Percentiles rank a stretch among this genome's conserved stretches.
Evolutionary conservation across 2,113 vertebrate species (phyloP).

Genomic region (Chlorodrepanis virens): DNA sequence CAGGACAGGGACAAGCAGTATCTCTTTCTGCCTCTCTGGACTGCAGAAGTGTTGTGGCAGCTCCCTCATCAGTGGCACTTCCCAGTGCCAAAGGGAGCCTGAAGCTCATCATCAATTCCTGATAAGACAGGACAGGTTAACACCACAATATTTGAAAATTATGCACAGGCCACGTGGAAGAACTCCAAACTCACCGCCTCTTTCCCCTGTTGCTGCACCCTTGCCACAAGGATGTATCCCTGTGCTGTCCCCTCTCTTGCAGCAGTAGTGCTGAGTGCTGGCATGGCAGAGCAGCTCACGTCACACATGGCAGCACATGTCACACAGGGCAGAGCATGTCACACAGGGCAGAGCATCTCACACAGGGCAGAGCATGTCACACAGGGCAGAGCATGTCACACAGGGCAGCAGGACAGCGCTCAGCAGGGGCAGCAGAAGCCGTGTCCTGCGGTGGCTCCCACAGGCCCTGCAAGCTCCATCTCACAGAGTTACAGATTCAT

Average conservation of each 20-base stretch:
- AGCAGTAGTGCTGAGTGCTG: neutral
- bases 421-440: rapidly evolving
- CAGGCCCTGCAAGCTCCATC: neutral
- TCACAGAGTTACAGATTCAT: neutral
- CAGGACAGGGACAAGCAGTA: neutral
- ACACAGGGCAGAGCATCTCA: neutral
- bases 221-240: rapidly evolving
- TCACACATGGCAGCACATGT: neutral
- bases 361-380: neutral
- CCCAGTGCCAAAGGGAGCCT: neutral
- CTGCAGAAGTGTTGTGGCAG: neutral
- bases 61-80: neutral
- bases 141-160: neutral
- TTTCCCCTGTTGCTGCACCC: rapidly evolving
- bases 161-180: rapidly evolving
- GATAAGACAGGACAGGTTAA: rapidly evolving
- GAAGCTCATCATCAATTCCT: rapidly evolving
- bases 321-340: neutral
- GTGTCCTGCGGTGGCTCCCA: rapidly evolving
- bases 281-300: neutral
- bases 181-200: neutral
- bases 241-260: neutral
- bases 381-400: neutral
- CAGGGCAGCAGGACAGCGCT: neutral
- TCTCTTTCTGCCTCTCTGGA: neutral